Conservation (phyloP, 2,113 vertebrate species). For the Xenopus laevis region DNA sequence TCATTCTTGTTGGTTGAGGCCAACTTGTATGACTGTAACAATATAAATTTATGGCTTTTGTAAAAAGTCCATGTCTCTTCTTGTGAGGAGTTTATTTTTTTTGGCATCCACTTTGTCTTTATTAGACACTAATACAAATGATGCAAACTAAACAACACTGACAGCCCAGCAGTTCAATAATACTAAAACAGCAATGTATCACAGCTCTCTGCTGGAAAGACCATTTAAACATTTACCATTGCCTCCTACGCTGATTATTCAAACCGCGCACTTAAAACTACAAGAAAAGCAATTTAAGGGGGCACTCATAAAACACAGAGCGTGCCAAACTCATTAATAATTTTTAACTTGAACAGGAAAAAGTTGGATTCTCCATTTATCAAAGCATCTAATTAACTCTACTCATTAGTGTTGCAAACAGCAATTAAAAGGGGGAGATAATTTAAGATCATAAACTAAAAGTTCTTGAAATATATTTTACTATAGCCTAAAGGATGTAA, state of each 20-base stretch:
- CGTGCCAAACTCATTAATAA: conserved; percentile 71
- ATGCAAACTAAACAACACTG: conserved; percentile 54
- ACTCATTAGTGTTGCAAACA: conserved; percentile 90
- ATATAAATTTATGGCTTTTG: background rate
- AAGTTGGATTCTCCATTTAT: conserved; percentile 64
- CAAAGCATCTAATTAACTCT: conserved; percentile 92
- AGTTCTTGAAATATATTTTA: conserved; percentile 54
- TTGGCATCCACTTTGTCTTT: conserved; percentile 30
- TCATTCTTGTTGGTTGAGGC: background rate
- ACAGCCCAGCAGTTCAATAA: conserved; percentile 63
- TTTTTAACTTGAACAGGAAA: conserved; percentile 62
- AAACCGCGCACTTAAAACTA: conserved; percentile 57
- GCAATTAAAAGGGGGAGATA: conserved; percentile 56
- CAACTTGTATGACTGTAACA: background rate
- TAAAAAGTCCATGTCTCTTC: background rate
- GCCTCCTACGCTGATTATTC: conserved; percentile 61
- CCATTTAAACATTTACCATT: conserved; percentile 62
- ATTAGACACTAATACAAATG: conserved; percentile 44
- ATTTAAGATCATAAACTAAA: conserved; percentile 52
- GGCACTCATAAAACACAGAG: conserved; percentile 25
- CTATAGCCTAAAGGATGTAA: too few relatives aligned
- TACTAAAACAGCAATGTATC: conserved; percentile 61
- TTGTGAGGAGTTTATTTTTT: conserved; percentile 28
- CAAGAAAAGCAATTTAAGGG: conserved; percentile 55
- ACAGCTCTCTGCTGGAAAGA: conserved; percentile 61